Percentiles rank a stretch among this genome's conserved stretches.
Evolutionary conservation across 2,888 invertebrate genomes (phyloP).

Genomic region (Parnassius orleans): DNA sequence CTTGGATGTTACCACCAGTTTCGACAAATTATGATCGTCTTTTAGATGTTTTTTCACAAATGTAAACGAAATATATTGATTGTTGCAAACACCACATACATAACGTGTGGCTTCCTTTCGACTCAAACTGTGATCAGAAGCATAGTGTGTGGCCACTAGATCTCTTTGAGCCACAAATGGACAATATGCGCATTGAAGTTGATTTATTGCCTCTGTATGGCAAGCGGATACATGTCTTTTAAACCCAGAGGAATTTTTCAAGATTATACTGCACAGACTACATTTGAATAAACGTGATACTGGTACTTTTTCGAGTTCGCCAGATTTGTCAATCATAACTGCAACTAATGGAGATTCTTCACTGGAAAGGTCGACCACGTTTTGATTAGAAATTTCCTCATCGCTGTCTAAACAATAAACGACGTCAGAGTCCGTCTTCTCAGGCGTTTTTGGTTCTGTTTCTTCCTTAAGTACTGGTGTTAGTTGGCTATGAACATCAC

Average conservation of each 20-base stretch:
- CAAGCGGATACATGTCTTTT: conserved; percentile 45
- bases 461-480: conserved; percentile 46
- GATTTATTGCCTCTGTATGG: conserved; percentile 26
- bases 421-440: conserved; percentile 34
- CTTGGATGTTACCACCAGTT: conserved; percentile 8
- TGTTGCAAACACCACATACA: conserved; percentile 12
- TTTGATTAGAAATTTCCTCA: conserved; percentile 48
- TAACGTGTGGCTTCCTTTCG: not conserved
- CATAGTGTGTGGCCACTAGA: conserved; percentile 47
- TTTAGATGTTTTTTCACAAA: conserved; percentile 16
- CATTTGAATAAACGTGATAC: conserved; percentile 44
- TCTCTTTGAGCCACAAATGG: conserved; percentile 26
- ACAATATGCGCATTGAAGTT: conserved; percentile 40
- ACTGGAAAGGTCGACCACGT: conserved; percentile 46
- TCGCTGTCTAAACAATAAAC: conserved; percentile 65
- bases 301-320: conserved; percentile 21
- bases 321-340: not conserved
- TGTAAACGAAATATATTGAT: not conserved
- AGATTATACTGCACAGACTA: conserved; percentile 41
- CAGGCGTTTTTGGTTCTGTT: conserved; percentile 31
- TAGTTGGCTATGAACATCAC: conserved; percentile 16
- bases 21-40: conserved; percentile 2
- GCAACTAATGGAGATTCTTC: conserved; percentile 31
- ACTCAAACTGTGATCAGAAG: conserved; percentile 26
- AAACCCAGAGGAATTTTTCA: conserved; percentile 39